phyloP scores from a whole-genome alignment of 1,140 invertebrate genomes.

The Cydia fagiglandana region DNA sequence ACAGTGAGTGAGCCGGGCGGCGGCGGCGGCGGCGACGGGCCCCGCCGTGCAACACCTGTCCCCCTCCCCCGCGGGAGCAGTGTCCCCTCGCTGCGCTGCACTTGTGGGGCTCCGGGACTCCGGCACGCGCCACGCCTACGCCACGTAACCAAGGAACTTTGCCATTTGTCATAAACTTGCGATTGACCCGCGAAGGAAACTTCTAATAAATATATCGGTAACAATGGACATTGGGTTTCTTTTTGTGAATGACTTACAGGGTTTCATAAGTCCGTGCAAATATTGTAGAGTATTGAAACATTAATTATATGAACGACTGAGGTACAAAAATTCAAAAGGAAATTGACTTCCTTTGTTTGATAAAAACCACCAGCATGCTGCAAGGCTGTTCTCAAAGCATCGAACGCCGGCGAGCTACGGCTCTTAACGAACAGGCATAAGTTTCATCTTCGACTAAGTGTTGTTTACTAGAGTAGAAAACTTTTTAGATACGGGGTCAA shows the following conservation, averaged over 20 bases:
- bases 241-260: background rate
- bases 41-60: slow-evolving; percentile 65
- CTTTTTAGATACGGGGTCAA: background rate
- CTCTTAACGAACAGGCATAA: background rate
- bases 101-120: slow-evolving; percentile 66
- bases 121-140: slow-evolving; percentile 62
- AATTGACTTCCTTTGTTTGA: background rate
- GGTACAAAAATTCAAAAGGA: too few relatives aligned
- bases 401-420: background rate
- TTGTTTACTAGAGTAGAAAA: background rate
- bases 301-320: too few relatives aligned
- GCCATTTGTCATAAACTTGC: slow-evolving; percentile 30
- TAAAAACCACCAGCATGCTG: background rate
- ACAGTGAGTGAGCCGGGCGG: slow-evolving; percentile 50
- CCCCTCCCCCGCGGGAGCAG: slow-evolving; percentile 38
- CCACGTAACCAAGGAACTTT: slow-evolving; percentile 33
- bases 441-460: background rate
- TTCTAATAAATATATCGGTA: background rate
- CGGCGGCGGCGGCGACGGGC: slow-evolving; percentile 39
- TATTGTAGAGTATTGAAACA: background rate
- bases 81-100: slow-evolving; percentile 49
- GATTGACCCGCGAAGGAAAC: background rate
- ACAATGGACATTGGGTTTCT: background rate
- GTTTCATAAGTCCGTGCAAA: background rate
- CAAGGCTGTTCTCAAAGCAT: background rate